Conservation (phyloP, 1,140 invertebrate genomes). For the Drosophila rhopaloa region DNA sequence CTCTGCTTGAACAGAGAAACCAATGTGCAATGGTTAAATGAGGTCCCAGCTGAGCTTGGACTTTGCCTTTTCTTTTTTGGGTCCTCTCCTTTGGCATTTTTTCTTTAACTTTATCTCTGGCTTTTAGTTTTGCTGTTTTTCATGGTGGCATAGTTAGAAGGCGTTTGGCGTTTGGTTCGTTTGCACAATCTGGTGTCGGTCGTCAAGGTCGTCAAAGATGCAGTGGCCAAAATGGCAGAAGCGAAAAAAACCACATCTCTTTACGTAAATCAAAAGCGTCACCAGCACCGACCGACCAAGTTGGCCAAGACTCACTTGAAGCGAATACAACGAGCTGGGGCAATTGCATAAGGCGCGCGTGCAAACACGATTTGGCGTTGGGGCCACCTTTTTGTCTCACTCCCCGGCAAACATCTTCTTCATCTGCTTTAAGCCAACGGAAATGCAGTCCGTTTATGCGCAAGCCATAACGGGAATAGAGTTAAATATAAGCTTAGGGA, state of each 20-base stretch:
- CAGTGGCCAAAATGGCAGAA: constrained; percentile 38
- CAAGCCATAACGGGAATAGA: not conserved
- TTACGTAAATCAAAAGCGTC: constrained; percentile 49
- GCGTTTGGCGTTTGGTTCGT: constrained; percentile 32
- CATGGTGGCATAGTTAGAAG: constrained; percentile 38
- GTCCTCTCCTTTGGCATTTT: constrained; percentile 23
- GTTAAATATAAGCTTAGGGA: not conserved
- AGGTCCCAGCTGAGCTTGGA: constrained; percentile 26
- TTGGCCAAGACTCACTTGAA: constrained; percentile 40
- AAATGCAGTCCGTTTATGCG: constrained; percentile 23
- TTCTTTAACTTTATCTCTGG: constrained; percentile 35
- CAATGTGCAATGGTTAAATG: constrained; percentile 18
- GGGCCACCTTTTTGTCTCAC: constrained; percentile 32
- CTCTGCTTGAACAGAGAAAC: not conserved
- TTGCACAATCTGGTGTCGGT: constrained; percentile 46
- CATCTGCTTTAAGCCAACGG: constrained; percentile 1
- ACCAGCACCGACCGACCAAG: constrained; percentile 16
- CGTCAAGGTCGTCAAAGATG: constrained; percentile 53
- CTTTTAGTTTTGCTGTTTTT: constrained; percentile 9
- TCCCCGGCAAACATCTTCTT: constrained; percentile 24
- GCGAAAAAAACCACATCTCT: constrained; percentile 21
- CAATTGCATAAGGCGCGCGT: constrained; percentile 42
- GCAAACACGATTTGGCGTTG: constrained; percentile 42
- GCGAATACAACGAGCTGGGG: constrained; percentile 28
- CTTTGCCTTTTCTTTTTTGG: constrained; percentile 26